phyloP scores from a whole-genome alignment of 2,888 invertebrate genomes.

The Synanthedon tipuliformis region DNA sequence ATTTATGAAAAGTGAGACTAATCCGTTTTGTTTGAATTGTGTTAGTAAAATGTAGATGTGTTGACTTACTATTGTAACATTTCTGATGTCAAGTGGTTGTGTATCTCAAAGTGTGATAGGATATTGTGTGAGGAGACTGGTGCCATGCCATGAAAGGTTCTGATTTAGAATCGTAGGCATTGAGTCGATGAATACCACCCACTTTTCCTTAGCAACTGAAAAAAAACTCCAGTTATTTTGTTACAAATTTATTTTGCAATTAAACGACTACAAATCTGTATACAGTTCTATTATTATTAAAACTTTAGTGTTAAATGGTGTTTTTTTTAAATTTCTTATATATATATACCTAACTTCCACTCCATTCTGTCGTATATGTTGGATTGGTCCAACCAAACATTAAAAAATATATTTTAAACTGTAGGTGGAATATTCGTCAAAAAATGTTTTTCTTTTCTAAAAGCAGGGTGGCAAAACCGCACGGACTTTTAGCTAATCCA shows the following conservation, averaged over 20 bases:
- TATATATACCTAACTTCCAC: no score
- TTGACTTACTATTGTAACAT: not conserved
- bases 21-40: constrained; percentile 19
- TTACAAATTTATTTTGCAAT: constrained; percentile 42
- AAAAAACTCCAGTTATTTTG: constrained; percentile 48
- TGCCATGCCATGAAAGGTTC: constrained; percentile 71
- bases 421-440: no score
- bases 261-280: constrained; percentile 48
- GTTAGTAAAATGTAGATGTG: constrained; percentile 14
- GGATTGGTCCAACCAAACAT: no score
- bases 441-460: no score
- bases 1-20: constrained; percentile 15
- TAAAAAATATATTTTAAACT: no score
- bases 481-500: no score
- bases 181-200: constrained; percentile 67
- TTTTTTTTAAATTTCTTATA: not conserved
- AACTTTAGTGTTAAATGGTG: not conserved
- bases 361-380: no score
- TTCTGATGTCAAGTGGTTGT: constrained; percentile 2
- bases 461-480: no score
- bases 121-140: constrained; percentile 64
- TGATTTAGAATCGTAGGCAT: constrained; percentile 67
- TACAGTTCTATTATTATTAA: not conserved
- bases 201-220: constrained; percentile 61
- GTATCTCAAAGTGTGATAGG: constrained; percentile 54